Evolutionary conservation across 1,140 invertebrate genomes (phyloP), one percentile per base, ranked within the genome.

Genomic region (Triops longicaudatus): DNA sequence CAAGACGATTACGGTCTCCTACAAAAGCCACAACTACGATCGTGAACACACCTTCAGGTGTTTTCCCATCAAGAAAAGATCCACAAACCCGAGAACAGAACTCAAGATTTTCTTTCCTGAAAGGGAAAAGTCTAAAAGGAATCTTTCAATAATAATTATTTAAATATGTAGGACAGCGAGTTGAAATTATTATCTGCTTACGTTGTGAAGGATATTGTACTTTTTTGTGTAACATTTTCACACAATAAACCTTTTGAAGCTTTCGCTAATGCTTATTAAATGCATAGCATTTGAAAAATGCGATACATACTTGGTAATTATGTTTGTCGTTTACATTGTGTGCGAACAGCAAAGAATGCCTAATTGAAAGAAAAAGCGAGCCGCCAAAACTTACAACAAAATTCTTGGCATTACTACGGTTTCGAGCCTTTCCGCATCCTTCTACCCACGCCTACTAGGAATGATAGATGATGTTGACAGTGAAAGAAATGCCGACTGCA

Each of bases 111-210:
- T 79, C 75, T 41, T 79, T 79, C 50, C 75, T 77, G 26, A 79
- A 79, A 71, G 78, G 78, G 2, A 79, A 79, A 77, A 76, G 78
- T 10, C 77, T 79, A 50, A 79, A 79, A 74, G 78, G 75, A 74
- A 79, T 79, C 41, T 79, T 79, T 74, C 78, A 79, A 43, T 79
- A 73, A 73, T 12, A 44, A 63, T 28, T 17, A 9, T 43, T 22
- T 22, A n/a, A 22, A 43, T 7, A 17, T 42, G 41, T 22, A 43
- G 41, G n/a, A 75, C 5, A 63, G 1, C 14, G 44, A 63, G n/a
- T 14, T 5, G n/a, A 22, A 63, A 14, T n/a, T 17, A 17, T n/a
- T 14, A 63, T 63, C 5, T 17, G 14, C 22, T 22, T 17, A 2
- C 2, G 22, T 22, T 63, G 50, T 63, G 50, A 63, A 63, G 50